Conservation (phyloP, 2,113 vertebrate species). For the Columbina picui region DNA sequence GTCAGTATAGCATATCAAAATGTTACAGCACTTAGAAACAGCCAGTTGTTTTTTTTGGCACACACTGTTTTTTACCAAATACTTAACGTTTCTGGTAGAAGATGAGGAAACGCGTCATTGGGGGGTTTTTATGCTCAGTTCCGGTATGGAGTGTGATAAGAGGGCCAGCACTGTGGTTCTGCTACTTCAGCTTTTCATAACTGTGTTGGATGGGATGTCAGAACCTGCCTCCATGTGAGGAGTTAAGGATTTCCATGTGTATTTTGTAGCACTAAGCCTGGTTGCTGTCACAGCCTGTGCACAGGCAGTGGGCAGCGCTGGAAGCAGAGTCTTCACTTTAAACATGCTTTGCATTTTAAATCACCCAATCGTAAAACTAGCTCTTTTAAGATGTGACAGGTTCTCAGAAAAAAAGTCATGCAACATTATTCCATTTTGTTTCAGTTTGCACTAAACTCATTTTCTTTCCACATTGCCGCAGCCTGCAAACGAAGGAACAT, state of each 20-base stretch:
- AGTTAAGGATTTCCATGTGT: neutral
- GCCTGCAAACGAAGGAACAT: slow-evolving; percentile 83
- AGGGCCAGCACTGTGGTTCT: neutral
- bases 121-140: neutral
- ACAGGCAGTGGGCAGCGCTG: neutral
- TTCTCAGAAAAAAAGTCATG: neutral
- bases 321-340: neutral
- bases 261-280: neutral
- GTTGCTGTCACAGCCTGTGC: neutral
- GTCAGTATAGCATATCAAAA: neutral
- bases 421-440: neutral
- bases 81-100: neutral
- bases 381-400: neutral
- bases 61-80: neutral
- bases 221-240: neutral
- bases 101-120: neutral
- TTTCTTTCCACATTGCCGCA: neutral
- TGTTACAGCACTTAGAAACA: neutral
- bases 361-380: neutral
- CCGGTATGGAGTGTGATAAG: neutral
- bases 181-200: neutral
- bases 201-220: neutral
- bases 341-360: neutral
- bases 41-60: neutral
- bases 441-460: neutral